These are phyloP conservation scores for Micoletzkya japonica DNA, from an alignment of 2,888 invertebrate species.

Conservation along the genomic window DNA sequence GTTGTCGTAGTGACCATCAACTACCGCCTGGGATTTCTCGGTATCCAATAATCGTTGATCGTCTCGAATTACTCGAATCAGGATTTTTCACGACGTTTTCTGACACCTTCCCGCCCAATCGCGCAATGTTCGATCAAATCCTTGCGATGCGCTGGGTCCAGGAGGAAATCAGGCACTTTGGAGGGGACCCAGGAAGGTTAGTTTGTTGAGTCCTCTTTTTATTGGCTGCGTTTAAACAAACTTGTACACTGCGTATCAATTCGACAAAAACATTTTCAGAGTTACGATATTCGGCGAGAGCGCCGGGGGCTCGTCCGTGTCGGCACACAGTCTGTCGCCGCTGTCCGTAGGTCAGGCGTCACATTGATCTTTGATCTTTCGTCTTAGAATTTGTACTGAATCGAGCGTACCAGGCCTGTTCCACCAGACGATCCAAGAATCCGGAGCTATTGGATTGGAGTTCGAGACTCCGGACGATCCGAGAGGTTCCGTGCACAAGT, in stretches of 20 bases:
- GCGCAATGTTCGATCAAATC: too few relatives aligned
- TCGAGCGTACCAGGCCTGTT: slow-evolving; percentile 26
- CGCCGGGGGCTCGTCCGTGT: neutral
- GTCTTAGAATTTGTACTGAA: neutral
- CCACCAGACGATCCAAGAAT: slow-evolving; percentile 17
- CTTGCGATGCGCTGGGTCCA: too few relatives aligned
- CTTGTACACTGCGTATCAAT: too few relatives aligned
- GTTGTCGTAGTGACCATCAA: slow-evolving; percentile 11
- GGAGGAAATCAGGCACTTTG: too few relatives aligned
- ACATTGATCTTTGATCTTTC: neutral
- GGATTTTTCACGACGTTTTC: too few relatives aligned
- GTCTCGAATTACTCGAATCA: neutral
- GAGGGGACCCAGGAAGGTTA: too few relatives aligned
- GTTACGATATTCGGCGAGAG: slow-evolving; percentile 22
- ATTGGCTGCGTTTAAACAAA: too few relatives aligned
- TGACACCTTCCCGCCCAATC: too few relatives aligned
- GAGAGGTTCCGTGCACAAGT: slow-evolving; percentile 1
- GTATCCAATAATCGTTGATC: neutral
- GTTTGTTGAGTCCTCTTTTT: too few relatives aligned
- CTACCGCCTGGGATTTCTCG: slow-evolving; percentile 7
- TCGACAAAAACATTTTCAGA: too few relatives aligned
- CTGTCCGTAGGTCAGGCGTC: neutral
- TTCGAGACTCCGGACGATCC: neutral
- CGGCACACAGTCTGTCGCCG: neutral
- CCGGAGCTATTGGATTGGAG: slow-evolving; percentile 2